Evolutionary conservation across 1,140 invertebrate genomes (phyloP), one percentile per base, ranked within the genome.

Genomic region (Ceratosolen fusciceps): DNA sequence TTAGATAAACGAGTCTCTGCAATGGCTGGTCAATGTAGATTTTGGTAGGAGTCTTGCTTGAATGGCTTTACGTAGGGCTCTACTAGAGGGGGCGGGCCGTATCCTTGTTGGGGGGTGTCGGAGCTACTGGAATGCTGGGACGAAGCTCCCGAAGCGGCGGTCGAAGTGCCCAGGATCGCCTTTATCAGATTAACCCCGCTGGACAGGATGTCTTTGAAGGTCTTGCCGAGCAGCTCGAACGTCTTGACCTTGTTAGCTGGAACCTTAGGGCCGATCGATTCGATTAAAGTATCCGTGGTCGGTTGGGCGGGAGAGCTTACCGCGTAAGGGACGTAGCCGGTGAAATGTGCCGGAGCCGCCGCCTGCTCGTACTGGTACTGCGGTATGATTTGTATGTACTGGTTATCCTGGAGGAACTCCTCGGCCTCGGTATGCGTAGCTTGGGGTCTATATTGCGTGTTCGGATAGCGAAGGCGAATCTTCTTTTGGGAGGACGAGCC

Each of bases 141-240:
- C 0, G 87, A 89, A 9, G 86, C 83, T 14, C 85, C 85, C 0
- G 87, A 26, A 14, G 89, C 79, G n/a, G 86, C 84, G 9, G 85
- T 82, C 1, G 85, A 80, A 0, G 86, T 83, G 68, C 83, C 84
- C 10, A 89, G 77, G 7, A 90, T 24, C 1, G 86, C 85, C 1
- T 84, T 75, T 0, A 87, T 82, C 10, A 89, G 68, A 29, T 86
- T 83, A 0, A 87, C 62, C n/a, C 84, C 83, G 9, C 84, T 84
- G 16, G 84, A 83, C 14, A 90, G 21, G 74, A 89, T 86, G 7
- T 88, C 86, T 80, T 89, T 87, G 19, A 89, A 72, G 3, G 88
- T 80, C 5, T 74, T 82, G 21, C 85, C 85, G 14, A 90, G 79
- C 0, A 87, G 29, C 0, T 81, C 71, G 0, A 88, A 31, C 0